phyloP scores from a whole-genome alignment of 1,140 invertebrate species.

The Diabrotica undecimpunctata region DNA sequence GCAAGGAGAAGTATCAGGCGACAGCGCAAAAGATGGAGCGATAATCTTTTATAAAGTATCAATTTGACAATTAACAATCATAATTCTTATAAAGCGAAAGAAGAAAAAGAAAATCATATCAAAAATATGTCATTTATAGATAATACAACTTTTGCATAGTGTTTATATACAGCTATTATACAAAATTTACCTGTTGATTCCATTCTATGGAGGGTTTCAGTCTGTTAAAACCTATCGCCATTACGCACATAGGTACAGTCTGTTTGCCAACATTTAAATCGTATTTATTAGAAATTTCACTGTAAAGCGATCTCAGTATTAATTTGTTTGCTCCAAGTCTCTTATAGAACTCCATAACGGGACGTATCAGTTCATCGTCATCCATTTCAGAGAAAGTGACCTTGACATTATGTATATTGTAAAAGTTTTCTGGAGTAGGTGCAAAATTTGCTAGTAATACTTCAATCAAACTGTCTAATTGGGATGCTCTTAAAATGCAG shows the following conservation, averaged over 20 bases:
- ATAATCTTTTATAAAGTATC: no score
- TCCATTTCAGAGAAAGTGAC: slow-evolving; percentile 29
- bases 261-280: slow-evolving; percentile 39
- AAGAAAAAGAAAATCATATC: no score
- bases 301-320: slow-evolving; percentile 35
- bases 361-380: slow-evolving; percentile 30
- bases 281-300: slow-evolving; percentile 32
- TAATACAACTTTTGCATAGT: no score
- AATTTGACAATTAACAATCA: no score
- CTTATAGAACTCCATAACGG: slow-evolving; percentile 36
- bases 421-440: slow-evolving; percentile 31
- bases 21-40: no score
- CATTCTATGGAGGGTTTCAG: slow-evolving; percentile 35
- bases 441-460: slow-evolving; percentile 35
- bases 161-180: no score
- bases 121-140: no score
- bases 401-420: slow-evolving; percentile 38
- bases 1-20: no score
- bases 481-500: slow-evolving; percentile 31
- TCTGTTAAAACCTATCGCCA: slow-evolving; percentile 36
- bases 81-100: no score
- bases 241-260: slow-evolving; percentile 40
- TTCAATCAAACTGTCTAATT: slow-evolving; percentile 32
- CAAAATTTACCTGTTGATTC: slow-evolving; percentile 25
- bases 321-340: slow-evolving; percentile 31